Conservation (phyloP, 2,797 vertebrate genomes). For the Halcyon smyrnensis region DNA sequence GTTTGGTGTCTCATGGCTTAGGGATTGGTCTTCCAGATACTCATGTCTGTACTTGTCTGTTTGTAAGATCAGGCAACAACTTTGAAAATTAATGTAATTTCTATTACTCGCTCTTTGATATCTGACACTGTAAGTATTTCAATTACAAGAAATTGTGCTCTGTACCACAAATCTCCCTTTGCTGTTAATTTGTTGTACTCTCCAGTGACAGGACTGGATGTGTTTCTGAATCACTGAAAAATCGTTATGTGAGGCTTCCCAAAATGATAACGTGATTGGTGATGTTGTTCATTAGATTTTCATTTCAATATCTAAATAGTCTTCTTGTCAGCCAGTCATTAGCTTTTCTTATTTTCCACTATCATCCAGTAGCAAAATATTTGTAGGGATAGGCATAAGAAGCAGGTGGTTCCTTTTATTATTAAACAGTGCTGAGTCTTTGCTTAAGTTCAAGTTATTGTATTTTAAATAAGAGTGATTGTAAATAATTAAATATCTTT, state of each 20-base stretch:
- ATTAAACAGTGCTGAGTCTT: constrained; percentile 39
- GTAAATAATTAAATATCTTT: constrained; percentile 57
- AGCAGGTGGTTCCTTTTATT: constrained; percentile 49
- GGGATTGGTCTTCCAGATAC: neutral
- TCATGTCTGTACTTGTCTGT: neutral
- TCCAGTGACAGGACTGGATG: constrained; percentile 44
- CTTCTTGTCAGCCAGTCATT: neutral
- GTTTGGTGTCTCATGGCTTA: neutral
- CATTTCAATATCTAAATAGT: constrained; percentile 40
- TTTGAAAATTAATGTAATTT: neutral
- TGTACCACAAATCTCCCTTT: neutral
- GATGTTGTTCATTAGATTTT: constrained; percentile 49
- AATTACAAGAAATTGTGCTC: constrained; percentile 14
- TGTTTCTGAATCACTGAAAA: constrained; percentile 73
- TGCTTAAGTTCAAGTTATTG: constrained; percentile 27
- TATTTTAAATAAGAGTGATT: constrained; percentile 34
- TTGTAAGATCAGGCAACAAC: neutral
- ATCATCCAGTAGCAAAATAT: constrained; percentile 12
- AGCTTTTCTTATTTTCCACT: constrained; percentile 35
- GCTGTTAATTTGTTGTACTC: neutral
- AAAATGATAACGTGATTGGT: constrained; percentile 71
- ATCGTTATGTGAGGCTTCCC: constrained; percentile 39
- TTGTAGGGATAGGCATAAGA: neutral
- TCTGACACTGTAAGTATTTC: constrained; percentile 11
- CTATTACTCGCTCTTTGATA: constrained; percentile 27